phyloP scores from a whole-genome alignment of 2,888 invertebrate genomes.

The Scotopteryx bipunctaria region DNA sequence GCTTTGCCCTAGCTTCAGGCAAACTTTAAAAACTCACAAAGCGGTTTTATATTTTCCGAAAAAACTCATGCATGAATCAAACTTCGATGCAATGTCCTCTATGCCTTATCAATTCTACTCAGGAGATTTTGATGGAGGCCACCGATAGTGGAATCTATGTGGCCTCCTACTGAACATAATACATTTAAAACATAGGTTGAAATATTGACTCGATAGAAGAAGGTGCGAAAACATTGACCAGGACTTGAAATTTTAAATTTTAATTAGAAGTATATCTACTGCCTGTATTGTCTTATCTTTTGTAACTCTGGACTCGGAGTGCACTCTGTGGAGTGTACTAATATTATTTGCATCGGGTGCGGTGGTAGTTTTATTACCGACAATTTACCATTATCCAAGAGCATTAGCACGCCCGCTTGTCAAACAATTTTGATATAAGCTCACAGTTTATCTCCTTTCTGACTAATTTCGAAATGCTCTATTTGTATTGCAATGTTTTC shows the following conservation, averaged over 20 bases:
- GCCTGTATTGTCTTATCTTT: neutral
- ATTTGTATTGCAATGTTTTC: slow-evolving; percentile 11
- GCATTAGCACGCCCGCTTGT: slow-evolving; percentile 63
- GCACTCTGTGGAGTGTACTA: slow-evolving; percentile 45
- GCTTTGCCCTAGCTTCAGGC: neutral
- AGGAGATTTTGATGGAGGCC: too few relatives aligned
- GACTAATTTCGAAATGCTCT: slow-evolving; percentile 28
- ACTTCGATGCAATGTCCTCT: too few relatives aligned
- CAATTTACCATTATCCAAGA: slow-evolving; percentile 64
- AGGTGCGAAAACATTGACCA: too few relatives aligned
- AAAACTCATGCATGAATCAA: too few relatives aligned
- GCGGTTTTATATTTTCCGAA: too few relatives aligned
- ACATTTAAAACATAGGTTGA: too few relatives aligned
- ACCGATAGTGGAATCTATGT: too few relatives aligned
- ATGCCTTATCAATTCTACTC: too few relatives aligned
- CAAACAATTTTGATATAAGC: slow-evolving; percentile 60
- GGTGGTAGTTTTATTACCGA: slow-evolving; percentile 67
- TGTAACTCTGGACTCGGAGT: slow-evolving; percentile 31
- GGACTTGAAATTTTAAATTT: neutral
- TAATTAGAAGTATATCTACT: neutral
- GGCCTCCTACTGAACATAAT: too few relatives aligned
- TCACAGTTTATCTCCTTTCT: slow-evolving; percentile 35
- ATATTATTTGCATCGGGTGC: slow-evolving; percentile 69
- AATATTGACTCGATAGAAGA: too few relatives aligned
- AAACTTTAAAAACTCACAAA: too few relatives aligned